Conservation (phyloP, 2,888 invertebrate species). For the Dryadula phaetusa region DNA sequence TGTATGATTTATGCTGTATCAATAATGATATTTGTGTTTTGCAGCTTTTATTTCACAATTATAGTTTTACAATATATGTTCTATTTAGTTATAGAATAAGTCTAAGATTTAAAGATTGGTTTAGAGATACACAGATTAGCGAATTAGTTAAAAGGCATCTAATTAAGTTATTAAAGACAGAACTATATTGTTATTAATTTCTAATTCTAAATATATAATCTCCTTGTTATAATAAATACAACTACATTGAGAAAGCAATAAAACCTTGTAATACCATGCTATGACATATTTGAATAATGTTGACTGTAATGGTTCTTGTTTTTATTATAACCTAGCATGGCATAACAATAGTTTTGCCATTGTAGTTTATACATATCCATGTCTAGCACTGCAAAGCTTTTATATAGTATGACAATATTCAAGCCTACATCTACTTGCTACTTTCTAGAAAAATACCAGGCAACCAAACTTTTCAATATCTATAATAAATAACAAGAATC, state of each 20-base stretch:
- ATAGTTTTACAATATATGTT: slow-evolving; percentile 1
- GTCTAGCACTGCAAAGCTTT: slow-evolving; percentile 71
- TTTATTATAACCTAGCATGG: slow-evolving; percentile 41
- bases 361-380: slow-evolving; percentile 51
- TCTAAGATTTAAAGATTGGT: slow-evolving; percentile 1
- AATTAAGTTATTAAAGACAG: slow-evolving; percentile 13
- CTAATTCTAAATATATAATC: slow-evolving; percentile 56
- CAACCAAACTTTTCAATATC: slow-evolving; percentile 71
- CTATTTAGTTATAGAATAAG: not conserved
- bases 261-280: slow-evolving; percentile 55
- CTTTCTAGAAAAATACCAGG: slow-evolving; percentile 69
- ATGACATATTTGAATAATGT: slow-evolving; percentile 39
- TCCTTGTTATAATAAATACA: slow-evolving; percentile 66
- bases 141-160: not conserved
- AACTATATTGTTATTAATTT: slow-evolving; percentile 21
- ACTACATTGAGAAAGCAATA: slow-evolving; percentile 72
- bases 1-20: slow-evolving; percentile 20
- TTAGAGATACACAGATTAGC: not conserved
- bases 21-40: slow-evolving; percentile 28
- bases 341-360: slow-evolving; percentile 36
- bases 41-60: slow-evolving; percentile 11
- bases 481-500: slow-evolving; percentile 78
- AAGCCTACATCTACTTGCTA: slow-evolving; percentile 64
- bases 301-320: not conserved
- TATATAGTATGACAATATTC: slow-evolving; percentile 66